These are phyloP conservation scores for Thelaira solivaga DNA, from an alignment of 2,888 invertebrate species.

Conservation along the genomic window DNA sequence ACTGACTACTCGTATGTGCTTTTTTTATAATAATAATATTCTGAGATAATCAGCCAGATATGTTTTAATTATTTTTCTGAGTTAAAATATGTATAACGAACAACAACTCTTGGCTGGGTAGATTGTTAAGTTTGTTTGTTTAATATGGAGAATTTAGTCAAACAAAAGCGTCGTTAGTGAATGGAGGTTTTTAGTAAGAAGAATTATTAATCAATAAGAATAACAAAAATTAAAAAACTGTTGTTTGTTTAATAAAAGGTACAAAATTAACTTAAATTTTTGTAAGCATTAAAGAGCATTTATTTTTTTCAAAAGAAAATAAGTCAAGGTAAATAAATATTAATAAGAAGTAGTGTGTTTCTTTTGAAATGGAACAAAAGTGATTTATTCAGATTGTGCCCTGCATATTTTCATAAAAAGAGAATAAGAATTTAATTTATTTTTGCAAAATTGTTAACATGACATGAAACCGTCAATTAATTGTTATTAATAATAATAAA, in stretches of 20 bases:
- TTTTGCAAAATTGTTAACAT: neutral
- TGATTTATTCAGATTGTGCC: too few relatives aligned
- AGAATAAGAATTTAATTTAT: too few relatives aligned
- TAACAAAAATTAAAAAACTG: neutral
- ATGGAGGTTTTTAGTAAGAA: slow-evolving; percentile 39
- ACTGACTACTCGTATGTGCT: neutral
- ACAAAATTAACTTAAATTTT: slow-evolving; percentile 15
- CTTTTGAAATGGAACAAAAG: slow-evolving; percentile 3
- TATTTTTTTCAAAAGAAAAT: neutral
- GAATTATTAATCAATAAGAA: slow-evolving; percentile 14
- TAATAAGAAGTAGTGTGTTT: neutral
- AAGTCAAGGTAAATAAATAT: slow-evolving; percentile 52
- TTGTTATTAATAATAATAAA: too few relatives aligned
- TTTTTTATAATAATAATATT: slow-evolving; percentile 36
- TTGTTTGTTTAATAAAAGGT: slow-evolving; percentile 28
- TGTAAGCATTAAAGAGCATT: neutral
- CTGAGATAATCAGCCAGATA: slow-evolving; percentile 53
- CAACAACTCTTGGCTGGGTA: neutral
- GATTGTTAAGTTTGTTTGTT: neutral
- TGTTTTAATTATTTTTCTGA: slow-evolving; percentile 42
- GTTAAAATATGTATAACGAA: slow-evolving; percentile 25
- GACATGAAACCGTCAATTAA: slow-evolving; percentile 7
- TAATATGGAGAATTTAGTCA: slow-evolving; percentile 50
- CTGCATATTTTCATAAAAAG: too few relatives aligned
- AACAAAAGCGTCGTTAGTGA: slow-evolving; percentile 50